Evolutionary conservation across 1,140 invertebrate species (phyloP).

Genomic region (Lutraria rhynchaena): DNA sequence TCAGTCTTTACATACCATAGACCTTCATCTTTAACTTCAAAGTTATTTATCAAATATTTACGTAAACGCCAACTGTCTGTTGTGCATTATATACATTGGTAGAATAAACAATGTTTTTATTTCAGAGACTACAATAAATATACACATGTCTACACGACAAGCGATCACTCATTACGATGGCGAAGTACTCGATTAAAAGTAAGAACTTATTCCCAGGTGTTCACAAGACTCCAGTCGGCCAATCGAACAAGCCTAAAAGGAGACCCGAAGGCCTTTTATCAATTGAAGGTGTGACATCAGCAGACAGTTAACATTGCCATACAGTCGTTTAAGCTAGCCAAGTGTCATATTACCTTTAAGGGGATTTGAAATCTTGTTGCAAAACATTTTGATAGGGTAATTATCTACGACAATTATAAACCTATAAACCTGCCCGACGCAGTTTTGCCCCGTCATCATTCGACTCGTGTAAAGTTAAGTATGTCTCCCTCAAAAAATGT

Average conservation of each 20-base stretch:
- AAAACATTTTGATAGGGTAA: slow-evolving; percentile 28
- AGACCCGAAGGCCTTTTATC: slow-evolving; percentile 23
- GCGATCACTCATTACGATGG: too few species aligned
- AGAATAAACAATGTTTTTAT: slow-evolving; percentile 43
- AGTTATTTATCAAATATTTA: slow-evolving; percentile 48
- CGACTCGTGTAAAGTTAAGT: neutral
- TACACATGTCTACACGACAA: slow-evolving; percentile 23
- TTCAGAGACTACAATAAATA: slow-evolving; percentile 34
- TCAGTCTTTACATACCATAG: slow-evolving; percentile 6
- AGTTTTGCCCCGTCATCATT: slow-evolving; percentile 29
- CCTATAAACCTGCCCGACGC: neutral
- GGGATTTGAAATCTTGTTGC: slow-evolving; percentile 9
- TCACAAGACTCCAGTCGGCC: slow-evolving; percentile 25
- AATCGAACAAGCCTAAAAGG: slow-evolving; percentile 8
- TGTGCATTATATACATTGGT: slow-evolving; percentile 10
- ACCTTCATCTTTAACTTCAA: slow-evolving; percentile 12
- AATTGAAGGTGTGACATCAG: slow-evolving; percentile 6
- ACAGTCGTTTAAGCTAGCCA: slow-evolving; percentile 25
- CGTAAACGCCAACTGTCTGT: slow-evolving; percentile 33
- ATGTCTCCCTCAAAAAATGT: slow-evolving; percentile 22
- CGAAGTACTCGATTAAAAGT: slow-evolving; percentile 5
- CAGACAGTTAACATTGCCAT: slow-evolving; percentile 19
- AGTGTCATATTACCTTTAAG: slow-evolving; percentile 6
- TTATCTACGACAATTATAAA: slow-evolving; percentile 13
- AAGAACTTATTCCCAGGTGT: slow-evolving; percentile 32